phyloP scores from a whole-genome alignment of 2,888 invertebrate species.

The Apamea crenata region DNA sequence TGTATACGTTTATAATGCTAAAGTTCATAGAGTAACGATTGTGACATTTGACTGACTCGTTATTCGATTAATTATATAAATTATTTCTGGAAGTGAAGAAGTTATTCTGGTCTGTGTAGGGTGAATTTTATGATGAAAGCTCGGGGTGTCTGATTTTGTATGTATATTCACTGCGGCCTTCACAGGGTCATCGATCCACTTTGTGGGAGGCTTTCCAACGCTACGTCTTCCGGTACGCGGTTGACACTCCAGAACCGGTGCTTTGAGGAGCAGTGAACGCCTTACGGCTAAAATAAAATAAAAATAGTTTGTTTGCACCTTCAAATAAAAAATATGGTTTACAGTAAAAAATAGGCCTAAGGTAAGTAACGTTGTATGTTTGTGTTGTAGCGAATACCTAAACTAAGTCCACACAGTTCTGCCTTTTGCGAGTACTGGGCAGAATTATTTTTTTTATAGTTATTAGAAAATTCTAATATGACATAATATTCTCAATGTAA shows the following conservation, averaged over 20 bases:
- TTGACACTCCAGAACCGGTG: not conserved
- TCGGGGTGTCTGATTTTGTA: not conserved
- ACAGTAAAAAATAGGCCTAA: too few relatives aligned
- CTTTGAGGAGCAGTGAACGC: not conserved
- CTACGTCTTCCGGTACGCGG: not conserved
- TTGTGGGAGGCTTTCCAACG: not conserved
- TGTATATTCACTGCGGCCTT: not conserved
- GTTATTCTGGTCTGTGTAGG: conserved; percentile 14
- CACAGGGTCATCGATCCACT: not conserved
- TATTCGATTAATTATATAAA: not conserved
- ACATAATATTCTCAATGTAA: too few relatives aligned
- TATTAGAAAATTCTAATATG: too few relatives aligned
- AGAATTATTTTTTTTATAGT: too few relatives aligned
- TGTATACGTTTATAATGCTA: conserved; percentile 3
- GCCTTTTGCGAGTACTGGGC: too few relatives aligned
- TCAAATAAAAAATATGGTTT: too few relatives aligned
- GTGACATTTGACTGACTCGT: conserved; percentile 26
- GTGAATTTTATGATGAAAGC: not conserved
- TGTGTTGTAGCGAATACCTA: too few relatives aligned
- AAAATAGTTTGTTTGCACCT: too few relatives aligned
- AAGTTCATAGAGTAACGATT: conserved; percentile 24
- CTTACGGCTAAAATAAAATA: not conserved
- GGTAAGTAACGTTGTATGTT: too few relatives aligned
- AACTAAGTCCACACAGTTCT: too few relatives aligned
- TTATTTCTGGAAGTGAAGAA: not conserved